phyloP scores from a whole-genome alignment of 2,888 invertebrate species.

The Drosophila yooni region DNA sequence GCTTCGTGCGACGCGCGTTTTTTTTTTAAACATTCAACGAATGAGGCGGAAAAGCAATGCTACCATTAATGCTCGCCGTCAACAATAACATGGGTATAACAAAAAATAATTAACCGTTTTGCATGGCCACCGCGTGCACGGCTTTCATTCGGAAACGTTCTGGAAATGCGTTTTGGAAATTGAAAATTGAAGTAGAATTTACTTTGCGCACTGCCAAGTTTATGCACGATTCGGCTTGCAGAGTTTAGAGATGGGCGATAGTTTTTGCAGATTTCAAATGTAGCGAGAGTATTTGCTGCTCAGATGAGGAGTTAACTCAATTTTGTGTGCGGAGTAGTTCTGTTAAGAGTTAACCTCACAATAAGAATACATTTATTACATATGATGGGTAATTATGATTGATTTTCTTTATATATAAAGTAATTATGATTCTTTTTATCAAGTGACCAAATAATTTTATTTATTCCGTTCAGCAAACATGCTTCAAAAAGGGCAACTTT shows the following conservation, averaged over 20 bases:
- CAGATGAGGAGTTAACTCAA: not conserved
- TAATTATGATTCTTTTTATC: not conserved
- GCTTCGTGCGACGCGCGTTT: conserved; percentile 59
- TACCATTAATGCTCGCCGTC: conserved; percentile 1
- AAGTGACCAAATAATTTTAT: not conserved
- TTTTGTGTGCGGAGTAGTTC: conserved; percentile 34
- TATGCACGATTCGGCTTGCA: conserved; percentile 43
- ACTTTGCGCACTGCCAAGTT: conserved; percentile 70
- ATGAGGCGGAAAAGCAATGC: conserved; percentile 10
- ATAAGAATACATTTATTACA: not conserved
- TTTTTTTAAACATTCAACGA: conserved; percentile 48
- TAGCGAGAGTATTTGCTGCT: not conserved
- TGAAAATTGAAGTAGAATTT: conserved; percentile 54
- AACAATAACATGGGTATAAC: conserved; percentile 15
- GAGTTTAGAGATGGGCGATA: conserved; percentile 38
- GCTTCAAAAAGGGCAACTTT: not conserved
- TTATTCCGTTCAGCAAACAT: not conserved
- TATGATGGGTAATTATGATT: not conserved
- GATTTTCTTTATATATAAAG: not conserved
- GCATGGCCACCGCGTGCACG: conserved; percentile 8
- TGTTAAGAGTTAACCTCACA: not conserved
- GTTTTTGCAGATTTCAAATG: conserved; percentile 5
- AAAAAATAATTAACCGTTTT: conserved; percentile 7
- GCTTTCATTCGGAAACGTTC: conserved; percentile 17
- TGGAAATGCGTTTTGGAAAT: conserved; percentile 43